Evolutionary conservation across 1,140 invertebrate genomes (phyloP), one percentile per base, ranked within the genome.

Genomic region (Bombus impatiens): DNA sequence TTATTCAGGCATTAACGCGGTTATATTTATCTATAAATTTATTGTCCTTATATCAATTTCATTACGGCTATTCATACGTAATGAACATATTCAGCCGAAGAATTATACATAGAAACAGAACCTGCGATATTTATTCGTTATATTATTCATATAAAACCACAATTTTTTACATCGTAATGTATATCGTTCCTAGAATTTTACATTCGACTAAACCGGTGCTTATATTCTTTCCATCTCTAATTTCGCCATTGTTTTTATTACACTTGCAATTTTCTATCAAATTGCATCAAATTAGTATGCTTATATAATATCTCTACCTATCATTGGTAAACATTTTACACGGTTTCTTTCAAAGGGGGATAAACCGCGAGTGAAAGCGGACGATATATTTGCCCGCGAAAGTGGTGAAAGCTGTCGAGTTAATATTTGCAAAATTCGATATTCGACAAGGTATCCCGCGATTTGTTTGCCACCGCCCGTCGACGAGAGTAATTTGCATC

Each of bases 361-460:
- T 40, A 15, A 71, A 77, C 37, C 57, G 32, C 28, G 42, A 40
- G 28, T 22, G 59, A 25, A 35, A 32, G 25, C 40, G 75, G 25
- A 47, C 72, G 72, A 68, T 74, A 85, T 85, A 42, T 85, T 85
- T 80, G 57, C 68, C 22, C 44, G 32, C 53, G 68, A 62, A 85
- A 53, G 83, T 79, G 78, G 79, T n/a, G 68, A 62, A 28, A 37
- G 83, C 68, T 85, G 44, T 85, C 62, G 35, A n/a, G 53, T 85
- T 80, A 74, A 72, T 85, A 74, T 85, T 85, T 72, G 78, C 67
- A 72, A 72, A 80, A 80, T 72, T n/a, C 53, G 65, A 80, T 85
- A 85, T 62, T 37, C 83, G 40, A 62, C 42, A 42, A 80, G 70
- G 53, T 80, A 80, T 85, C 44, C 59, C 25, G 67, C 57, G 47